Evolutionary conservation across 2,797 vertebrate genomes (phyloP).

Genomic region (Anas flavirostris): DNA sequence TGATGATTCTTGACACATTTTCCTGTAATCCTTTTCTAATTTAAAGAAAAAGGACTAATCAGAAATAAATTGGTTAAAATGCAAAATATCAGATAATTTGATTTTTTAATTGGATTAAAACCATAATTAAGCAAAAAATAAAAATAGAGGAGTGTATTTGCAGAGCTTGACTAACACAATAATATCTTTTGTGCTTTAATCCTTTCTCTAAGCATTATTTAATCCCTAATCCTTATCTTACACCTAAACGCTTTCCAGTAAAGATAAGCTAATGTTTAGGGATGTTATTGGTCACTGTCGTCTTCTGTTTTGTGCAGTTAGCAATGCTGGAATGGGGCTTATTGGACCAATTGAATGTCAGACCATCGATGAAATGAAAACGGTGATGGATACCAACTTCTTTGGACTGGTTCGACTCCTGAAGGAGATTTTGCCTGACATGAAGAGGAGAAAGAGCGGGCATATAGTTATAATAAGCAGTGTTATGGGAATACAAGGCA

Average conservation of each 20-base stretch:
- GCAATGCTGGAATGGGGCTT: constrained; percentile 88
- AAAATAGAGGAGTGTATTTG: not conserved
- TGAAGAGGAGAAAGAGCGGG: constrained; percentile 88
- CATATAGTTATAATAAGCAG: constrained; percentile 91
- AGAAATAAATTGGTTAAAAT: not conserved
- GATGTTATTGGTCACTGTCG: not conserved
- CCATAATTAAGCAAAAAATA: not conserved
- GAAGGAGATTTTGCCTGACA: constrained; percentile 88
- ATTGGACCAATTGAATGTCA: constrained; percentile 90
- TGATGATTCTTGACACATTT: not conserved
- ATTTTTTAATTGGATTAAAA: not conserved
- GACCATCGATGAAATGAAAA: constrained; percentile 88
- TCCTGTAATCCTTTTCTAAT: not conserved
- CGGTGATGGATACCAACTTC: constrained; percentile 91
- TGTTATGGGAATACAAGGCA: constrained; percentile 90
- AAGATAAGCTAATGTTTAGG: not conserved
- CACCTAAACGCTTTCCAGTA: not conserved
- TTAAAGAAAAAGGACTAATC: not conserved
- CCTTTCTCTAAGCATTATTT: not conserved
- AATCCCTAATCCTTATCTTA: not conserved
- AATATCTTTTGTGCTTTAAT: not conserved
- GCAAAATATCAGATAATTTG: not conserved
- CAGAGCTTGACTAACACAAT: not conserved
- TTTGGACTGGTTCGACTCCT: constrained; percentile 87
- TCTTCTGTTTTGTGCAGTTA: constrained; percentile 77